Conservation (phyloP, 2,888 invertebrate genomes). For the Rutpela maculata region DNA sequence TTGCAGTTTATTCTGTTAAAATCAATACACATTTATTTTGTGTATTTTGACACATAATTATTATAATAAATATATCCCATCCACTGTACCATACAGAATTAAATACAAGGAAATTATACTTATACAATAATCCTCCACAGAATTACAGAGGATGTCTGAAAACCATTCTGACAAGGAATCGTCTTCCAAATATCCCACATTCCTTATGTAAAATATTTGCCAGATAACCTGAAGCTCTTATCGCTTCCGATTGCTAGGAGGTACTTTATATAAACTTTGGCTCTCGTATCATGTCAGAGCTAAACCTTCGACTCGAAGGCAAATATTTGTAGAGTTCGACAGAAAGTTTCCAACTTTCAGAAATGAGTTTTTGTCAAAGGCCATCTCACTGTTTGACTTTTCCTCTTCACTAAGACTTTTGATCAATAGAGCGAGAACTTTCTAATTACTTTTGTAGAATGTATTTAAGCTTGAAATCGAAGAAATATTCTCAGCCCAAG, state of each 20-base stretch:
- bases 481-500: conserved; percentile 14
- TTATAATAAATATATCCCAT: not conserved
- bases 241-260: conserved; percentile 55
- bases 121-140: not conserved
- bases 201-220: conserved; percentile 55
- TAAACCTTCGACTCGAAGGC: conserved; percentile 39
- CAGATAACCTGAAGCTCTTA: conserved; percentile 54
- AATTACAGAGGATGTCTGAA: not conserved
- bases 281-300: conserved; percentile 35
- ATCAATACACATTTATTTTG: no score
- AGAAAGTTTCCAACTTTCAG: conserved; percentile 59
- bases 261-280: conserved; percentile 54
- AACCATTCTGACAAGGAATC: conserved; percentile 28
- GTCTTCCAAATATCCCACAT: conserved; percentile 49
- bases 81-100: not conserved
- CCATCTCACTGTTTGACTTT: conserved; percentile 57
- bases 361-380: conserved; percentile 66
- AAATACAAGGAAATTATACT: not conserved
- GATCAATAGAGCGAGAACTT: conserved; percentile 64
- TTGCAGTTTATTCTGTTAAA: no score
- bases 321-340: conserved; percentile 55
- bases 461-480: conserved; percentile 31
- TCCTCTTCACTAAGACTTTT: conserved; percentile 60
- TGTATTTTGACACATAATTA: no score
- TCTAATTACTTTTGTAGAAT: conserved; percentile 62